Base-by-base conservation (phyloP, 2,797 vertebrate species). In the Phoeniculus purpureus region DNA sequence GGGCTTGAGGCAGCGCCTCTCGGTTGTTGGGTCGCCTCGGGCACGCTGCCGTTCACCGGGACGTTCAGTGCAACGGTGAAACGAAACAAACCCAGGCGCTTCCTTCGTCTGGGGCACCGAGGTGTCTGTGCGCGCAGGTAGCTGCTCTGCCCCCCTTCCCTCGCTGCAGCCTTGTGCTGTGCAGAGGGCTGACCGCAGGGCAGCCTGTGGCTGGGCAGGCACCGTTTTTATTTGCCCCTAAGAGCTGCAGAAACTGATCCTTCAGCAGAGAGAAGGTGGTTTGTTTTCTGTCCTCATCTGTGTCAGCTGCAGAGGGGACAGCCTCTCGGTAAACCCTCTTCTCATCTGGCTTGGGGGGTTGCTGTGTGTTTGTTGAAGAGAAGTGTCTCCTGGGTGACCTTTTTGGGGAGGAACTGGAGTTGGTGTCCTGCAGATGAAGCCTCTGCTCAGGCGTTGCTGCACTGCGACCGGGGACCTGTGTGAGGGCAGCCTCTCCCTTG, bases 391-490 rank as follows among this genome's bases (percentile, higher is more conserved):
- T 89, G 26, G 6, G 9, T 66, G 29, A 37, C 37, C 37, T 32
- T 55, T 78, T 61, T 29, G 65, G 68, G 43, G 43, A 31, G 29
- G 31, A 43, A 31, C 31, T 34, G 61, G 12, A 73, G 81, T 10
- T 17, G 17, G 31, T 14, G 2, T n/a, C 5, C n/a, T 61, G 37
- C 10, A 55, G 43, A 37, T 23, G 32, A 61, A 73, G 23, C 32
- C 15, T 86, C 19, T 85, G 56, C 52, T 84, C 18, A 34, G 27
- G 29, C 47, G 9, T 43, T 67, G 47, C n/a, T 32, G 54, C 78
- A 29, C 27, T 3, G 12, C 0, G 1, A 13, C 8, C 55, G 48
- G 74, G 25, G 34, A 65, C 20, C 9, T 21, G 11, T 0, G 0
- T 37, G 34, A 18, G 56, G 43, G 32, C 31, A 62, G 27, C 22